Evolutionary conservation across 2,113 vertebrate species (phyloP), one percentile per base, ranked within the genome.

Genomic region (Silurus meridionalis): DNA sequence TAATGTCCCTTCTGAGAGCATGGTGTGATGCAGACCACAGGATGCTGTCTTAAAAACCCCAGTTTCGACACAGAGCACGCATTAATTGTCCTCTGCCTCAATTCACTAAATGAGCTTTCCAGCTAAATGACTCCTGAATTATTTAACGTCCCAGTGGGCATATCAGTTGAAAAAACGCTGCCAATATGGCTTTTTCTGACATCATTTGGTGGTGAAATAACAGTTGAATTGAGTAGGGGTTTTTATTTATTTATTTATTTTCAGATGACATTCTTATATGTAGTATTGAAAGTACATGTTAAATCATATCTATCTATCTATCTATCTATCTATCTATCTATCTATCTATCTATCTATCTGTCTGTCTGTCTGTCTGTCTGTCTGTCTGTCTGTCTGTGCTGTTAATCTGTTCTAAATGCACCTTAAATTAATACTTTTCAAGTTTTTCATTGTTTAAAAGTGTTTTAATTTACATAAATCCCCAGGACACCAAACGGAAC

Each of bases 81-180:
- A 71, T 89, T 90, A 89, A 90, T 90, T 90, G 88, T 89, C 87
- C 87, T 66, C 79, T 60, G 88, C 89, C 81, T 84, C 89, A 89
- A 61, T 89, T 90, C 83, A 86, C 87, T 90, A 87, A 87, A 87
- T 77, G 88, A 83, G 88, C 88, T 86, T 90, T 86, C 81, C 83
- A 86, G 83, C 89, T 87, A 88, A 89, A 87, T 81, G 86, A 86
- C 86, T 90, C 81, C 84, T 82, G 86, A 89, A 90, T 90, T 87
- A 86, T 90, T 90, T 87, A 89, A 80, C 17, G 19, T 80, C 78
- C 78, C 78, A 48, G 78, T 61, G 58, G 78, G 37, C 57, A 61
- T 58, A 61, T 88, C 46, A 58, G 64, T 19, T 50, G 23, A 82
- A 25, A 50, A 64, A 82, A 82, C 6, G 80, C 80, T 67, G 48